These are phyloP conservation scores for Stegophylla sp. DNA, from an alignment of 2,888 invertebrate genomes.

Conservation along the genomic window DNA sequence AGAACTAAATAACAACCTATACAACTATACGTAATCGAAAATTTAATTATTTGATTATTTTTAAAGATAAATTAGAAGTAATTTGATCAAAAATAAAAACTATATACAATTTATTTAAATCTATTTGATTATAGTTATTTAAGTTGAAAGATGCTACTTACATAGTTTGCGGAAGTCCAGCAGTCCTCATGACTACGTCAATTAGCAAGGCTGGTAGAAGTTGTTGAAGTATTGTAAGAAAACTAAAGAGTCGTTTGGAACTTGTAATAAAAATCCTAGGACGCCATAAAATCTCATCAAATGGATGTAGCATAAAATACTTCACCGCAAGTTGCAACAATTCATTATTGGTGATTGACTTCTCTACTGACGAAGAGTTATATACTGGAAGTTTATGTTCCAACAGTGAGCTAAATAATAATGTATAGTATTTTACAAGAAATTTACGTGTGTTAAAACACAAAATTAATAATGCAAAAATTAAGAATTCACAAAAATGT, in stretches of 20 bases:
- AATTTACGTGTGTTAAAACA: too few species aligned
- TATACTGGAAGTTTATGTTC: conserved; percentile 71
- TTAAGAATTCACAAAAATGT: too few species aligned
- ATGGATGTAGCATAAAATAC: conserved; percentile 69
- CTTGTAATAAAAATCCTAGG: conserved; percentile 69
- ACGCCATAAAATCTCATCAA: conserved; percentile 76
- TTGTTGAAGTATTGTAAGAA: conserved; percentile 77
- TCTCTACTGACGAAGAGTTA: conserved; percentile 75
- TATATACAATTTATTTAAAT: too few species aligned
- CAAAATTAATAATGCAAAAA: too few species aligned
- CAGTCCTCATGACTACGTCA: conserved; percentile 70
- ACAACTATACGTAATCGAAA: too few species aligned
- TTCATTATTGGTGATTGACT: conserved; percentile 61
- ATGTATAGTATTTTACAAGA: background rate
- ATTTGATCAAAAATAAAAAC: too few species aligned
- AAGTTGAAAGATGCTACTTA: too few species aligned
- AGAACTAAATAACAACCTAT: too few species aligned
- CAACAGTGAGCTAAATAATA: background rate
- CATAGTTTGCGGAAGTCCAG: background rate
- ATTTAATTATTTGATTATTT: too few species aligned
- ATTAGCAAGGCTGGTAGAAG: conserved; percentile 79
- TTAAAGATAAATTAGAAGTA: too few species aligned
- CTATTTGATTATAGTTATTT: too few species aligned
- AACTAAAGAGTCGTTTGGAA: conserved; percentile 71
- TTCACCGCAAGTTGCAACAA: conserved; percentile 68